These are phyloP conservation scores for Bombyx huttoni DNA, from an alignment of 2,888 invertebrate genomes.

Conservation along the genomic window DNA sequence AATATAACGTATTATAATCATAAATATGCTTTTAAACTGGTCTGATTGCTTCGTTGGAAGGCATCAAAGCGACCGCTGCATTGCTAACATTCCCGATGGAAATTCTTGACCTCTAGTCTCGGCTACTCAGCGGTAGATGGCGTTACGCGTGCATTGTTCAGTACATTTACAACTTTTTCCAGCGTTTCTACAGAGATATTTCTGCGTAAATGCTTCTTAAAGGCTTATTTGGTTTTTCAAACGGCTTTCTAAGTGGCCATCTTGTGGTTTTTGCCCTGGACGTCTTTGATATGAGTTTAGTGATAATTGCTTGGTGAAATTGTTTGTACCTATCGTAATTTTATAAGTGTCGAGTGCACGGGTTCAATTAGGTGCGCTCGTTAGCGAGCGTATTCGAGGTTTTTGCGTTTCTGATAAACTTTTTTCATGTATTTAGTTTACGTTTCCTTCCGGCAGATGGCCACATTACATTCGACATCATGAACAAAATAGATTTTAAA, in stretches of 20 bases:
- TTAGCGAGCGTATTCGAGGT: constrained; percentile 7
- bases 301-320: constrained; percentile 56
- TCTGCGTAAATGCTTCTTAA: constrained; percentile 62
- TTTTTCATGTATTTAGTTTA: constrained; percentile 6
- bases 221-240: constrained; percentile 66
- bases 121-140: constrained; percentile 64
- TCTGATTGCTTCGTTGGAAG: constrained; percentile 69
- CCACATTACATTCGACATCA: neutral
- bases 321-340: constrained; percentile 44
- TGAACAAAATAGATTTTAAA: neutral
- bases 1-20: constrained; percentile 69
- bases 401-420: constrained; percentile 5
- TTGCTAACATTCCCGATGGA: constrained; percentile 51
- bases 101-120: constrained; percentile 55
- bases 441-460: constrained; percentile 29
- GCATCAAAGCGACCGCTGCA: constrained; percentile 63
- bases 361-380: constrained; percentile 18
- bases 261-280: constrained; percentile 43
- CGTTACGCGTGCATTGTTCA: constrained; percentile 56
- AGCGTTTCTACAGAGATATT: constrained; percentile 48
- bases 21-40: constrained; percentile 69
- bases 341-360: constrained; percentile 37
- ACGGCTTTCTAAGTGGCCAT: constrained; percentile 62
- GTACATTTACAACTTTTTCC: constrained; percentile 47
- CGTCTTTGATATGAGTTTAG: constrained; percentile 56